Evolutionary conservation across 2,113 vertebrate species (phyloP), one percentile per base, ranked within the genome.

Genomic region (Chaetodon auriga): DNA sequence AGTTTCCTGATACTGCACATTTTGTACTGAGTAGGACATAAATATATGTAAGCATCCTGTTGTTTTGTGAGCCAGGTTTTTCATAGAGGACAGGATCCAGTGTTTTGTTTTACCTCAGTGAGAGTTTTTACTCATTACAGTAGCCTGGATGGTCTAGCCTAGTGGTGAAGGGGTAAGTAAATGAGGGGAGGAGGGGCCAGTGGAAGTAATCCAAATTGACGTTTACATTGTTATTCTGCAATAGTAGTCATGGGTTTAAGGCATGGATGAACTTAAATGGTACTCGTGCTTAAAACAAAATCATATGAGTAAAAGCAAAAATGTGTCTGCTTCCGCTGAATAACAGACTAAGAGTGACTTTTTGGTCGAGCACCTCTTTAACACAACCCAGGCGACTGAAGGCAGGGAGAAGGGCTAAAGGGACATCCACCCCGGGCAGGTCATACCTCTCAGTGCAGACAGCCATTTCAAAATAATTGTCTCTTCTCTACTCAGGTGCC

Each of bases 401-500:
- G 60, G 75, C 77, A 85, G 62, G 84, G 51, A 80, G 82, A 75
- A 75, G 86, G 83, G 66, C 55, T 80, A 60, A 71, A 87, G 69
- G 63, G 14, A 78, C 46, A 21, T 60, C 68, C 62, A 84, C 72
- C 79, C 73, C 73, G 55, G 69, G 51, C 77, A 85, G 72, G 63
- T 90, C 85, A 73, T 80, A 90, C 88, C 84, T 89, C 89, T 82
- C 74, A 61, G 68, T 86, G 80, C 84, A 88, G 76, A 69, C 80
- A 88, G 81, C 71, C 82, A 82, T 84, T 70, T 73, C 61, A 10
- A 88, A 85, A 70, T 63, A 85, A 64, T 75, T 41, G 75, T 87
- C 68, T 90, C 71, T 82, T 83, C 80, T 91, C 86, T 87, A 83
- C 92, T 94, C 91, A 92, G 94, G 93, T 94, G 82, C 54, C 68